A percentile compares a stretch with the other conserved stretches of the same genome.
phyloP scores from a whole-genome alignment of 2,888 invertebrate species.

The Muschampia plurimacula region DNA sequence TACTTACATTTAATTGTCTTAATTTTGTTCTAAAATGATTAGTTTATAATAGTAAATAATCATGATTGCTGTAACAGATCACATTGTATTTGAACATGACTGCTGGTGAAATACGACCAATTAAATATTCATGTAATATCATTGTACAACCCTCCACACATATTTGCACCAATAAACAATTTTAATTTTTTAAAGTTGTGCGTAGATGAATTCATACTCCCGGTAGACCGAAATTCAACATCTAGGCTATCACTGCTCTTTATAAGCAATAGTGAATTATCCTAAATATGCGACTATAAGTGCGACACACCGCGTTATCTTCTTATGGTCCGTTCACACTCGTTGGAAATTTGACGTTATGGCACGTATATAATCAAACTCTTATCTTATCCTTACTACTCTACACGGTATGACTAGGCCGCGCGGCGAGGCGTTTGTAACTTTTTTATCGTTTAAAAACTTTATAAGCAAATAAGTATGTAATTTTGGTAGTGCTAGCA shows the following conservation, averaged over 20 bases:
- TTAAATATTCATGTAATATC: too few relatives aligned
- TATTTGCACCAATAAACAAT: too few relatives aligned
- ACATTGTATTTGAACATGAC: too few relatives aligned
- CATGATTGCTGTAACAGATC: too few relatives aligned
- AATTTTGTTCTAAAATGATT: too few relatives aligned
- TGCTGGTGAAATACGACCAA: too few relatives aligned
- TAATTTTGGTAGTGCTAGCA: too few relatives aligned
- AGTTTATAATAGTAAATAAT: too few relatives aligned
- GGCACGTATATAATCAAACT: background rate
- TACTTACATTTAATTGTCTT: too few relatives aligned
- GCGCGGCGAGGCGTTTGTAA: background rate
- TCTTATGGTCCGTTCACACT: slow-evolving; percentile 21
- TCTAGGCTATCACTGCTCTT: background rate
- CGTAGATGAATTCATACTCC: background rate
- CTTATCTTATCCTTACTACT: slow-evolving; percentile 17
- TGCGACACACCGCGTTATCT: slow-evolving; percentile 5
- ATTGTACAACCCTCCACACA: too few relatives aligned
- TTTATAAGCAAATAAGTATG: too few relatives aligned
- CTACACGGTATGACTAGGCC: background rate
- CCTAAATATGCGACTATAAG: background rate
- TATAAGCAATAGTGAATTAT: background rate
- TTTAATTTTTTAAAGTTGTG: too few relatives aligned
- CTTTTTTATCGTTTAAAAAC: background rate
- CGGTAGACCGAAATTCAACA: background rate
- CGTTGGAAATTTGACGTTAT: background rate